phyloP scores from a whole-genome alignment of 2,113 vertebrate genomes.

The Upupa epops region DNA sequence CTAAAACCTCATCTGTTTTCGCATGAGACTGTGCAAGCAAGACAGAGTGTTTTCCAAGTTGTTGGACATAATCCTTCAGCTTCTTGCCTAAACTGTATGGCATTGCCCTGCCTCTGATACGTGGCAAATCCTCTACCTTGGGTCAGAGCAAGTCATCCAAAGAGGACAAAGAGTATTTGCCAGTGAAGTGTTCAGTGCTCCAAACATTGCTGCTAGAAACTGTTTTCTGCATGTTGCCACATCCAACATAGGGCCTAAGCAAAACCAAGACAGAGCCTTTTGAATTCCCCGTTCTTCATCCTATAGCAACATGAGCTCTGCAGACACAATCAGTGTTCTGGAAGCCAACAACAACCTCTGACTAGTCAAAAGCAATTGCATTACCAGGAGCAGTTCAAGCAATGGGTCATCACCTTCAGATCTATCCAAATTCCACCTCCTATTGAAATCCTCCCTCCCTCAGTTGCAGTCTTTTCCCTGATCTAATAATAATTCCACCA shows the following conservation, averaged over 20 bases:
- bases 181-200: not conserved
- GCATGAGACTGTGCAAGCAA: not conserved
- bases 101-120: not conserved
- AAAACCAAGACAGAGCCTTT: not conserved
- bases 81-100: not conserved
- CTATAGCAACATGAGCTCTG: not conserved
- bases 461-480: not conserved
- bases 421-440: slow-evolving; percentile 14
- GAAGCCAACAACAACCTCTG: not conserved
- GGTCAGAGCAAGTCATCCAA: not conserved
- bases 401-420: not conserved
- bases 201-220: not conserved
- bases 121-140: not conserved
- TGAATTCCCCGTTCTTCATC: not conserved
- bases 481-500: slow-evolving; percentile 17
- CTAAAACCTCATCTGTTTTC: not conserved
- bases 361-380: slow-evolving; percentile 1
- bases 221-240: not conserved
- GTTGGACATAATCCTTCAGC: not conserved
- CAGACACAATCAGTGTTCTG: not conserved
- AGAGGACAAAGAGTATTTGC: not conserved
- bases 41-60: not conserved
- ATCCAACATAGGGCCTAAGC: no score
- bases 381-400: slow-evolving; percentile 10
- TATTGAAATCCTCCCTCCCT: not conserved